Conservation (phyloP, 2,888 invertebrate genomes). For the Stenotaenia linearis region DNA sequence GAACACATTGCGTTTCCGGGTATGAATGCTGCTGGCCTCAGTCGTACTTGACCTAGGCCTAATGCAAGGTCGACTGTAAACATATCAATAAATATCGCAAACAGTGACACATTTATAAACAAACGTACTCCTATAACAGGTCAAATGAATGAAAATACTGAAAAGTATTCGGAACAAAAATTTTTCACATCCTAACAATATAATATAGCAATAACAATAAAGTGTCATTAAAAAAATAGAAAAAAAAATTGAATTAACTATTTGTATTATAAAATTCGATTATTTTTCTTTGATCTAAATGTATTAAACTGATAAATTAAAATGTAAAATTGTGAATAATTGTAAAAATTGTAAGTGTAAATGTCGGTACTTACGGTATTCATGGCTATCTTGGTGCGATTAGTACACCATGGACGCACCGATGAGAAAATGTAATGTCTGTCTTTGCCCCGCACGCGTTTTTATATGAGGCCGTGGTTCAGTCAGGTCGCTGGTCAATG, state of each 20-base stretch:
- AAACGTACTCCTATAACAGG: not conserved
- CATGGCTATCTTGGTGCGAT: not conserved
- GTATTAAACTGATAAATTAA: not conserved
- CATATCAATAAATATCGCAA: not conserved
- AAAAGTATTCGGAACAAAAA: too few relatives aligned
- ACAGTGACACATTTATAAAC: not conserved
- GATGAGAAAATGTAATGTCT: not conserved
- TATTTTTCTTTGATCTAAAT: too few relatives aligned
- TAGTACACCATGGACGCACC: not conserved
- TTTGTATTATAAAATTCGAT: too few relatives aligned
- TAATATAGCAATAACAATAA: too few relatives aligned
- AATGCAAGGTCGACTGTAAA: not conserved
- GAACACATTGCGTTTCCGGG: not conserved
- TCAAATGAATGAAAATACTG: too few relatives aligned
- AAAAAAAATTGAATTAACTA: too few relatives aligned
- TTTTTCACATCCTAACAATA: too few relatives aligned
- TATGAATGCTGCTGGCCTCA: not conserved
- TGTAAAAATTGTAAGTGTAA: not conserved
- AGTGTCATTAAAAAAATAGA: too few relatives aligned
- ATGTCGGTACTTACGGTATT: not conserved
- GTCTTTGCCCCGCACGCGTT: not conserved
- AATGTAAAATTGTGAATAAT: not conserved
- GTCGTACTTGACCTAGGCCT: slow-evolving; percentile 1
- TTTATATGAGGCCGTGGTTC: slow-evolving; percentile 4
- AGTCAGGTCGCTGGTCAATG: slow-evolving; percentile 9